phyloP scores from a whole-genome alignment of 2,113 vertebrate genomes.

The Silurus asotus region DNA sequence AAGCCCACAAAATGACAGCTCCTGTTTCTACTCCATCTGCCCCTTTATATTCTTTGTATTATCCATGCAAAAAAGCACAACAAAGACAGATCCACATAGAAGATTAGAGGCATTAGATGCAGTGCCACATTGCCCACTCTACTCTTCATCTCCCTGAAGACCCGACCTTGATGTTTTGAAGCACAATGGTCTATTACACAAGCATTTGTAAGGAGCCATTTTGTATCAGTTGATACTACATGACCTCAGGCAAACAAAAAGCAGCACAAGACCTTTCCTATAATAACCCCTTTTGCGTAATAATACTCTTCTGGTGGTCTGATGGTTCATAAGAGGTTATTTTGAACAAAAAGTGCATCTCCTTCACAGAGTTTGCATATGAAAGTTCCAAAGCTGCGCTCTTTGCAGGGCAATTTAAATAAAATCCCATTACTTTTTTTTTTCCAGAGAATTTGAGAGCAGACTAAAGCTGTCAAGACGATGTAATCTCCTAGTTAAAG shows the following conservation, averaged over 20 bases:
- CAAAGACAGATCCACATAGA: constrained; percentile 37
- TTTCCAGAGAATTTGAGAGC: neutral
- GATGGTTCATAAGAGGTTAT: constrained; percentile 31
- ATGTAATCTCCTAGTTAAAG: constrained; percentile 18
- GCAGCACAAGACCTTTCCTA: constrained; percentile 19
- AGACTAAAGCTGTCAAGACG: neutral
- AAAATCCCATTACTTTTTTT: constrained; percentile 13
- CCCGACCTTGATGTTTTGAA: constrained; percentile 46
- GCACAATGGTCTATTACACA: constrained; percentile 31
- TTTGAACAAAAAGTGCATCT: constrained; percentile 30
- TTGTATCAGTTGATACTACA: constrained; percentile 35
- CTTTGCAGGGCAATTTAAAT: constrained; percentile 35
- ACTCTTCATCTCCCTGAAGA: constrained; percentile 44
- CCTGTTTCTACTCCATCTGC: neutral
- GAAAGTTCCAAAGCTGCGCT: constrained; percentile 4
- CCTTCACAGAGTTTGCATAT: constrained; percentile 7
- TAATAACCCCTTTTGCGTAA: constrained; percentile 34
- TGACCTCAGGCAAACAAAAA: constrained; percentile 41
- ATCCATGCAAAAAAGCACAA: constrained; percentile 27
- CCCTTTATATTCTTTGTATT: constrained; percentile 30
- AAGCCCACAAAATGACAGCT: neutral
- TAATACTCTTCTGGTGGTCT: constrained; percentile 36
- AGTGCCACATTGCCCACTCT: constrained; percentile 15
- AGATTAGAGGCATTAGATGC: constrained; percentile 46
- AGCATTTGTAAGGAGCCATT: constrained; percentile 25